These are phyloP conservation scores for Strix occidentalis DNA, from an alignment of 2,797 vertebrate species.

Conservation along the genomic window DNA sequence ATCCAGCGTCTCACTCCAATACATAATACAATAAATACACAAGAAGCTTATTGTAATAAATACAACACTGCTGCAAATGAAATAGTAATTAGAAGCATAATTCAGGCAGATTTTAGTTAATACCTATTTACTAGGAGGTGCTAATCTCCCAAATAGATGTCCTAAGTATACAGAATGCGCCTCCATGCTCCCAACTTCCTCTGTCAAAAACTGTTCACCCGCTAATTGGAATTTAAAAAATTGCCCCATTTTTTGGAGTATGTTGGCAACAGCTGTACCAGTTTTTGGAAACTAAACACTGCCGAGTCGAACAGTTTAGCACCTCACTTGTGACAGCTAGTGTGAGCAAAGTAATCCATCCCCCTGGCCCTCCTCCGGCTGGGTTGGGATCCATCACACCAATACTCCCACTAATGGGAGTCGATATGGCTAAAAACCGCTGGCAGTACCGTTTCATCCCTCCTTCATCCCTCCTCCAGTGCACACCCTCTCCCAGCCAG, in stretches of 20 bases:
- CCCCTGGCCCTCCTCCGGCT: not conserved
- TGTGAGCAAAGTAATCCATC: not conserved
- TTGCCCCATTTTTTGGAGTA: not conserved
- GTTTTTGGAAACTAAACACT: not conserved
- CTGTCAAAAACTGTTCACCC: not conserved
- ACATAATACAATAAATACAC: slow-evolving; percentile 29
- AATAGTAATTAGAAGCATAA: slow-evolving; percentile 60
- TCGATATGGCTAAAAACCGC: rapidly evolving
- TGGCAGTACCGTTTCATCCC: rapidly evolving
- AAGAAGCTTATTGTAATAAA: slow-evolving; percentile 36
- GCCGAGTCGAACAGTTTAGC: not conserved
- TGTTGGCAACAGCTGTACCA: not conserved
- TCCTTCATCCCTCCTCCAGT: not conserved
- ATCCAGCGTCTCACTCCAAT: not conserved
- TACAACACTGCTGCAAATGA: slow-evolving; percentile 18
- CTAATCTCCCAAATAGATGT: slow-evolving; percentile 44
- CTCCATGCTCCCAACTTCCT: not conserved
- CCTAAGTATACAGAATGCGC: not conserved
- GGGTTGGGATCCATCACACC: rapidly evolving
- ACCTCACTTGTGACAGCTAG: not conserved
- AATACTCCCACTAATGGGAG: not conserved
- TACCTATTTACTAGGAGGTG: slow-evolving; percentile 49
- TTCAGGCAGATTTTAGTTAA: slow-evolving; percentile 62
- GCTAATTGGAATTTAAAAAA: slow-evolving; percentile 33
- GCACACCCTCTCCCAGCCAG: not conserved